Base-by-base conservation (phyloP, 2,113 vertebrate species). In the Chloropsis hardwickii region DNA sequence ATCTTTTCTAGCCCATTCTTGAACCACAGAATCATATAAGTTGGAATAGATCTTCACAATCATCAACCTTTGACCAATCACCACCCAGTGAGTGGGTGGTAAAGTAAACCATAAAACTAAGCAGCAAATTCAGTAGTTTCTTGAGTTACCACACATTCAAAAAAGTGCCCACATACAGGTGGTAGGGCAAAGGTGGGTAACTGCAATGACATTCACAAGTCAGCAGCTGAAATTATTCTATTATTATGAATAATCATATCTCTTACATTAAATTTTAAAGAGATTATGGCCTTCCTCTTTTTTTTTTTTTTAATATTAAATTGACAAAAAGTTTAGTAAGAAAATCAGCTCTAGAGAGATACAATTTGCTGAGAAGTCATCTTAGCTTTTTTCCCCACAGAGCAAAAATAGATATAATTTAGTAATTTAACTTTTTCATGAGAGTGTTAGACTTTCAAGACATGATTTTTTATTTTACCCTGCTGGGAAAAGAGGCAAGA, bases 361-460 rank as follows among this genome's bases (percentile, higher is more conserved):
- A 40, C 39, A 67, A 91, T 92, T 92, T 78, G 10, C 72, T 86
- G 61, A 89, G 48, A 92, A 89, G 22, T 31, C 18, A 81, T 51
- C 42, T 79, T 48, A 61, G 14, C 6, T 54, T 57, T 74, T 95
- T 78, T 61, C 31, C n/a, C 21, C 17, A 82, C 14, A 66, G 44
- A 86, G 54, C 4, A 91, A 73, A 92, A 89, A 71, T 31, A 92
- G 45, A 57, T 48, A 54, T 84, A 81, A 79, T 86, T 89, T 47
- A 89, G 73, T 33, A 60, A 95, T 87, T 81, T 81, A 67, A 89
- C 31, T 61, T 94, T 88, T 92, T 85, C 58, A 27, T 79, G 53
- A 89, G 57, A 76, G 50, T 56, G 42, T 76, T 72, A 71, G 31
- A 76, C n/a, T 86, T 83, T 45, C 37, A 90, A 93, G 62, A 77